These are phyloP conservation scores for Myripristis murdjan DNA, from an alignment of 2,797 vertebrate species.

Conservation along the genomic window DNA sequence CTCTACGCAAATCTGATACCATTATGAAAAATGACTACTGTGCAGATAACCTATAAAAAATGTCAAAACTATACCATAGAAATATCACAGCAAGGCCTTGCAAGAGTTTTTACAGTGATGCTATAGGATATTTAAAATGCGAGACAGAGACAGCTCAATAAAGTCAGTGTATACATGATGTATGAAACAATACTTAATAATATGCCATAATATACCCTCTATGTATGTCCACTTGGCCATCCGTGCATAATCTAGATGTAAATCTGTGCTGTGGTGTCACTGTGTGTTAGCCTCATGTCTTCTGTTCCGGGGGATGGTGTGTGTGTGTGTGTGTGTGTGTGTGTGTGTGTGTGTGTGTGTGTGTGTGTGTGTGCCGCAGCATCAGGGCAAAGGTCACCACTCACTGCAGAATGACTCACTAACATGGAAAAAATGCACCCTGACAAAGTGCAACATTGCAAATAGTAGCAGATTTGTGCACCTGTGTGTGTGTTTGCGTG, in stretches of 20 bases:
- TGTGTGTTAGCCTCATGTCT: background rate
- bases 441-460: constrained; percentile 9
- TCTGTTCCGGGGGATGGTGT: too few relatives aligned
- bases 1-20: background rate
- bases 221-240: constrained; percentile 13
- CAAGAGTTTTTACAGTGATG: background rate
- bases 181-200: too few relatives aligned
- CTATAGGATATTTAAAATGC: background rate
- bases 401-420: background rate
- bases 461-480: constrained; percentile 1
- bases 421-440: constrained; percentile 17
- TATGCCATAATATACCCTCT: background rate
- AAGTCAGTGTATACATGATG: too few relatives aligned
- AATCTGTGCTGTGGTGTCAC: background rate
- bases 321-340: too few relatives aligned
- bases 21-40: background rate
- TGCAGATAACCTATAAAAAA: too few relatives aligned
- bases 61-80: background rate
- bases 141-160: too few relatives aligned
- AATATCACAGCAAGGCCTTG: background rate
- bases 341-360: too few relatives aligned
- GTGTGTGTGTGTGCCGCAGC: background rate
- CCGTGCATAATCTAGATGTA: background rate
- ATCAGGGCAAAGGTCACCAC: constrained; percentile 5
- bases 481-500: background rate